Evolutionary conservation across 2,888 invertebrate genomes (phyloP), one percentile per base, ranked within the genome.

Genomic region (Cyrtodaria siliqua): DNA sequence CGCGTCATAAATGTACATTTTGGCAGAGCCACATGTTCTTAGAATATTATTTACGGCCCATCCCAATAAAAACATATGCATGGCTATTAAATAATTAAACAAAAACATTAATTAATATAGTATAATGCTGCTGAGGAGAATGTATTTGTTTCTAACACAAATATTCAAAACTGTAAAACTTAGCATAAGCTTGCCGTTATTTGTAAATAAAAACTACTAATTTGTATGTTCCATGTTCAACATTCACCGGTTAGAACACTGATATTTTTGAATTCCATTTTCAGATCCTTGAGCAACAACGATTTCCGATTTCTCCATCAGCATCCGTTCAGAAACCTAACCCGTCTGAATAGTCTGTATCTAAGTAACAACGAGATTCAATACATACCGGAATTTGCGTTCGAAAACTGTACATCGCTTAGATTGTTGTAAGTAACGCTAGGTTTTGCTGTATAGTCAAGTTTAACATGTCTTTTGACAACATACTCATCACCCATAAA

Each of bases 281-380:
- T 29, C 73, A 86, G 86, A 40, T 20, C 73, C 16, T 53, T 89
- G 27, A n/a, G 56, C 3, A 47, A 42, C 59, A 90, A 90, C 63
- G 63, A 84, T 20, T 88, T 87, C 63, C 74, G 86, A 23, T 90
- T 89, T 70, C 76, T 82, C 0, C 86, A 89, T 44, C 61, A 82
- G 52, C 63, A 86, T 40, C 87, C 87, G 1, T 90, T 90, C 63
- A 33, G 71, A 8, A 80, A 85, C 57, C 68, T 89, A 50, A 44
- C 72, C 0, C 67, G 72, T 33, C 53, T 90, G 49, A 14, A 8
- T 1, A 29, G 29, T 3, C 67, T 90, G 2, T 2, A 44, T 8
- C 79, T 90, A 27, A 20, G 27, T 4, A 52, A 55, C 55, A 90
- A 90, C 71, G 52, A 83, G n/a, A 88, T 90, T 44, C 71, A 82